Evolutionary conservation across 2,113 vertebrate species (phyloP).

Genomic region (Rhegmatorhina hoffmannsi): DNA sequence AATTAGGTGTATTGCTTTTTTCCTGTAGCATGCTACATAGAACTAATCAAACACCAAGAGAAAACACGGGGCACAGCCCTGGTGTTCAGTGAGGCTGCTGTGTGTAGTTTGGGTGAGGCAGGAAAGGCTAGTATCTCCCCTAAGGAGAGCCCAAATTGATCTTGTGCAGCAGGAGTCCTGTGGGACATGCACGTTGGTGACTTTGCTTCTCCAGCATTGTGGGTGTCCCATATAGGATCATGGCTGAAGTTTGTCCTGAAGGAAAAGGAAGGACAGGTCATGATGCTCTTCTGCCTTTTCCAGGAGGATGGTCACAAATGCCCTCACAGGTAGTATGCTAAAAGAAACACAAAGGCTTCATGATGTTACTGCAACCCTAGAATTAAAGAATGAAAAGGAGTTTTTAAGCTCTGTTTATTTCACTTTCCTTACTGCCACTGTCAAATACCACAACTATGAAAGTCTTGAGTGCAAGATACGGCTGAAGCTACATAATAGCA

Average conservation of each 20-base stretch:
- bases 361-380: background rate
- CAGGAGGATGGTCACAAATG: background rate
- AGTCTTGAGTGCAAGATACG: background rate
- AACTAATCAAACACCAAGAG: background rate
- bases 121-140: background rate
- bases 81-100: background rate
- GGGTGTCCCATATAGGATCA: rapidly evolving
- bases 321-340: background rate
- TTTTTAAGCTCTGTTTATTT: background rate
- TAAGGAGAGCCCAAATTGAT: background rate
- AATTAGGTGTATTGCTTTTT: slow-evolving; percentile 14
- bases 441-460: background rate
- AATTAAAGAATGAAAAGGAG: background rate
- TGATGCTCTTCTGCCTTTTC: background rate
- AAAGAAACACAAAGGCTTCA: background rate
- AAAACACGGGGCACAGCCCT: background rate
- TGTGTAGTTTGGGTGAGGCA: background rate
- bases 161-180: background rate
- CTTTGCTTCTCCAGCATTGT: rapidly evolving
- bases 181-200: rapidly evolving
- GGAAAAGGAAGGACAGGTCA: background rate
- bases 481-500: background rate
- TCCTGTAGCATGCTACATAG: background rate
- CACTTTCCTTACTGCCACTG: background rate
- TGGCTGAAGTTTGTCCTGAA: background rate